Base-by-base conservation (phyloP, 2,113 vertebrate species). In the Heloderma charlesbogerti region DNA sequence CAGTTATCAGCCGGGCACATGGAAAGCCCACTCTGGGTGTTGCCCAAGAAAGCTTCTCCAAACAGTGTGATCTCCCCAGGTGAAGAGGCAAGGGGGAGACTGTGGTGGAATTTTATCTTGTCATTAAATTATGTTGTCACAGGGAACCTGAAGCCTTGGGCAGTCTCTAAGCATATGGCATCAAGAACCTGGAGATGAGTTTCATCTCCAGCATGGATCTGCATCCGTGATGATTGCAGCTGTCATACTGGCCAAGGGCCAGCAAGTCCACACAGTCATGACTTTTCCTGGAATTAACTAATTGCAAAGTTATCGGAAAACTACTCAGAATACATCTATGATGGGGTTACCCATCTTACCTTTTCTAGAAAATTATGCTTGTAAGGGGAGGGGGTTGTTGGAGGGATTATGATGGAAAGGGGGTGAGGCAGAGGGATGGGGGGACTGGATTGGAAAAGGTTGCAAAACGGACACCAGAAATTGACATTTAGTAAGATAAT, bases 151-250 rank as follows among this genome's bases (percentile, higher is more conserved):
- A 93, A 89, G 95, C 94, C 95, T 69, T 79, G 88, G 94, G 94
- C 91, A 93, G 91, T 97, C 97, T 94, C 97, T 94, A 86, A 96
- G 86, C 97, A 97, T 96, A 97, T 94, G 97, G 96, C 77, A 92
- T 22, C 31, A 89, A 95, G 94, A 96, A 91, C 92, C 91, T 96
- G 92, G 90, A 90, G n/a, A 0, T 67, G 94, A 94, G 93, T 87
- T 94, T 93, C 93, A 91, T 95, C 86, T 93, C 92, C 93, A 90
- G 71, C 90, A 95, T 34, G 4, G 57, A 80, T n/a, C 81, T 69
- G 0, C 0, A 51, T 93, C 84, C 92, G 67, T 91, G 91, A 83
- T 90, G 93, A 86, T 67, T 67, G 63, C 97, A 97, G 94, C 96
- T 97, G 96, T 79, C 95, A 80, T 22, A 6, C 90, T 97, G 97